Conservation (phyloP, 2,797 vertebrate genomes). For the Phoebastria nigripes region DNA sequence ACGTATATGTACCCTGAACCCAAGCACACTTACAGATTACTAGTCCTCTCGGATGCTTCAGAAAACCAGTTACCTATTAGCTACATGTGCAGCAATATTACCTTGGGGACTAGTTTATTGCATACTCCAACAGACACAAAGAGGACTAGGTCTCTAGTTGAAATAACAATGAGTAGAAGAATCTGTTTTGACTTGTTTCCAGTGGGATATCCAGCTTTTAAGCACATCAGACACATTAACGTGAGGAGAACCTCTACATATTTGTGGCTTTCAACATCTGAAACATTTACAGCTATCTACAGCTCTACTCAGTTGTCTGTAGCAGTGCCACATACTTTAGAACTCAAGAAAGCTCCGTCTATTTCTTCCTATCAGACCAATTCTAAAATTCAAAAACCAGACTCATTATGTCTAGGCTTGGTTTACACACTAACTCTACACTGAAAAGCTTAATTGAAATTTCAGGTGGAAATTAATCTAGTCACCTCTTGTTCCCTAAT, state of each 20-base stretch:
- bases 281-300: neutral
- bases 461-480: conserved; percentile 50
- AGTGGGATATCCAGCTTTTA: neutral
- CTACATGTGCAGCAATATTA: accelerated
- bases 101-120: neutral
- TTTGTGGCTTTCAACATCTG: neutral
- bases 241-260: neutral
- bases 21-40: neutral
- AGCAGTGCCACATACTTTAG: neutral
- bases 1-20: accelerated
- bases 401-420: conserved; percentile 5
- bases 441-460: conserved; percentile 40
- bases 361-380: neutral
- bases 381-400: neutral
- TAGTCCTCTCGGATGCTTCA: neutral
- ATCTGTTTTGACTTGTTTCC: neutral
- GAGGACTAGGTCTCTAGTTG: neutral
- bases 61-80: neutral
- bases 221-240: neutral
- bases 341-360: neutral
- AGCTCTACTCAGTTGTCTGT: neutral
- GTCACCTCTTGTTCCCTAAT: conserved; percentile 28
- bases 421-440: neutral
- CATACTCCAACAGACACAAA: neutral
- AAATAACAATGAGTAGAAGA: neutral